Base-by-base conservation (phyloP, 2,113 vertebrate species). In the Pollimyrus isidori region DNA sequence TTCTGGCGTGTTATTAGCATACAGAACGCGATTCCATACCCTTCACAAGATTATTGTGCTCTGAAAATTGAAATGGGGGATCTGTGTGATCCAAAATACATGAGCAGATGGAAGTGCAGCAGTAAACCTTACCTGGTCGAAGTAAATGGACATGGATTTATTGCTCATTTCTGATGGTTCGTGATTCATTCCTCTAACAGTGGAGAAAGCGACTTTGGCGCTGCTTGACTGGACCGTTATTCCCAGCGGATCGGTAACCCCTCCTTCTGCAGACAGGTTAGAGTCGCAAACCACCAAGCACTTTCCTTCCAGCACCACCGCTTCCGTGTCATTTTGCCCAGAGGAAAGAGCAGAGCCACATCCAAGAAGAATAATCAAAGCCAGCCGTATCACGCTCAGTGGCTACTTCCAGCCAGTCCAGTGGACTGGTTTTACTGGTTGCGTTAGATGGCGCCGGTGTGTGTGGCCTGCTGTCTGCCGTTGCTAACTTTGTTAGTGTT, bases 271-370 rank as follows among this genome's bases (percentile, higher is more conserved):
- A 3, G 97, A 97, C 1, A 97, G 97, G 93, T 94, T 97, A 17
- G 97, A 97, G 92, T 97, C 97, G 90, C 97, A 97, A 83, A 97
- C 97, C 90, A 97, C 97, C 94, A 97, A 94, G 93, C 97, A 97
- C 91, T 97, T 97, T 86, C 97, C 96, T 93, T 97, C 97, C 94
- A 97, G 93, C 89, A 97, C 96, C 90, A 97, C 97, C 88, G 97
- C 97, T 89, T 97, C 97, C 17, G 97, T 97, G 92, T 97, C 97
- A 91, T 35, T 35, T 35, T 35, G 35, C 35, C 35, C 35, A 35
- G 35, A 1, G 35, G 35, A 35, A 35, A 35, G 88, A 95, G 92
- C 91, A 95, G 92, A 58, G 13, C 88, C n/a, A 83, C 86, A 92
- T 10, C 90, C 89, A 90, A 96, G 90, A 58, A 97, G 92, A 89